Evolutionary conservation across 1,140 invertebrate genomes (phyloP).

Genomic region (Drosophila pallidifrons): DNA sequence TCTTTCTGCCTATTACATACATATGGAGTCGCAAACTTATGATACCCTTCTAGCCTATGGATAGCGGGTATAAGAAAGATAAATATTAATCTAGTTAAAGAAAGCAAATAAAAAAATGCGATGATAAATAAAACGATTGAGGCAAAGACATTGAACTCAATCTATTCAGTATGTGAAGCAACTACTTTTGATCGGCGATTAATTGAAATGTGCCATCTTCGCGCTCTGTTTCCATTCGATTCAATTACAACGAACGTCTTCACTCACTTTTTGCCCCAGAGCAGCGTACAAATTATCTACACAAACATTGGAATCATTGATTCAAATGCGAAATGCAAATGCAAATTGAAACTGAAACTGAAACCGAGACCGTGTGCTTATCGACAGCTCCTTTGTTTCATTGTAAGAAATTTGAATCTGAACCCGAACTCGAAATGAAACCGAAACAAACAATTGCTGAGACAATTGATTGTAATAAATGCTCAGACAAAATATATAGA

Average conservation of each 20-base stretch:
- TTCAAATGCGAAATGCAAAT: conserved; percentile 16
- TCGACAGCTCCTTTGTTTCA: conserved; percentile 33
- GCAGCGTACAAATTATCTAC: neutral
- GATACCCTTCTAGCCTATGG: too few species aligned
- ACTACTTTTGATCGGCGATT: conserved; percentile 52
- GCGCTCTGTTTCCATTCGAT: neutral
- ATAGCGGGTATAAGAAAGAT: neutral
- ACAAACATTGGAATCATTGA: conserved; percentile 9
- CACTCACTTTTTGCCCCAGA: conserved; percentile 24
- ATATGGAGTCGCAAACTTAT: too few species aligned
- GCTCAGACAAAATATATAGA: neutral
- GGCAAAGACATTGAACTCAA: conserved; percentile 72
- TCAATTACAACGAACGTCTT: conserved; percentile 45
- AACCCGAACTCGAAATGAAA: conserved; percentile 11
- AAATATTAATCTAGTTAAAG: neutral
- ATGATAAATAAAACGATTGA: conserved; percentile 38
- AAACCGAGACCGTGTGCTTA: conserved; percentile 21
- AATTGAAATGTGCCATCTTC: conserved; percentile 54
- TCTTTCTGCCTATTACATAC: too few species aligned
- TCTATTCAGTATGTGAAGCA: conserved; percentile 60
- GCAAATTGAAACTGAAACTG: neutral
- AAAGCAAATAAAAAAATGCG: neutral
- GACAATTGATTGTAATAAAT: conserved; percentile 16
- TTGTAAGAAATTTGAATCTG: conserved; percentile 9
- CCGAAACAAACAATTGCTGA: conserved; percentile 9